Evolutionary conservation across 2,888 invertebrate genomes (phyloP).

Genomic region (Melieria omissa): DNA sequence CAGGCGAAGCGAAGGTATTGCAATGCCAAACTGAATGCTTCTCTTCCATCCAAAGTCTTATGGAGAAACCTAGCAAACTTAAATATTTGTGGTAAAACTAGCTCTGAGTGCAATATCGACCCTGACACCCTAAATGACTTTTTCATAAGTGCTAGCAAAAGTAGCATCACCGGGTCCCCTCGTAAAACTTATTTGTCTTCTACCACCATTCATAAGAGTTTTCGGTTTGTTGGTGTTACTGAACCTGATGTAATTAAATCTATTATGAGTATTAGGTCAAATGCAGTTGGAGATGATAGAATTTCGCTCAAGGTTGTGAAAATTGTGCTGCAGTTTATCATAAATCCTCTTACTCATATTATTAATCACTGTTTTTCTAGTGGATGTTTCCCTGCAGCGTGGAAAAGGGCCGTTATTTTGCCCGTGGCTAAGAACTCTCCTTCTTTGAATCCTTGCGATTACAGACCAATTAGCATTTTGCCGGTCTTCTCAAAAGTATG

Average conservation of each 20-base stretch:
- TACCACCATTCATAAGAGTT: too few relatives aligned
- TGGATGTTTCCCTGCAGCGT: neutral
- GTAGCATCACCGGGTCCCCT: too few relatives aligned
- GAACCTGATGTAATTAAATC: too few relatives aligned
- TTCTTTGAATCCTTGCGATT: neutral
- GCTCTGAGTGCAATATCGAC: neutral
- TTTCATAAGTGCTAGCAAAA: too few relatives aligned
- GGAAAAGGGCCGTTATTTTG: constrained; percentile 4
- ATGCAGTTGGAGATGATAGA: too few relatives aligned
- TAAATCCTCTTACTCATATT: too few relatives aligned
- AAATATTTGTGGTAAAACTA: neutral
- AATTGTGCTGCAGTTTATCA: too few relatives aligned
- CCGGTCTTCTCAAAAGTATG: constrained; percentile 2
- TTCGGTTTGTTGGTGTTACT: too few relatives aligned
- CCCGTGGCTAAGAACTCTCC: neutral
- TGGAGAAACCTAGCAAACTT: neutral
- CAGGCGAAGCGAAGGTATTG: neutral
- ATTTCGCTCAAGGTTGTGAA: too few relatives aligned
- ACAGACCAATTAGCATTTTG: constrained; percentile 5
- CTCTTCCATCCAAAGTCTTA: neutral
- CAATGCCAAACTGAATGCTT: neutral
- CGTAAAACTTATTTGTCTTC: too few relatives aligned
- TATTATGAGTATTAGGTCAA: too few relatives aligned
- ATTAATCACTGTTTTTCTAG: too few relatives aligned
- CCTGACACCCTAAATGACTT: constrained; percentile 10